Evolutionary conservation across 2,797 vertebrate genomes (phyloP).

Genomic region (Geotrypetes seraphini): DNA sequence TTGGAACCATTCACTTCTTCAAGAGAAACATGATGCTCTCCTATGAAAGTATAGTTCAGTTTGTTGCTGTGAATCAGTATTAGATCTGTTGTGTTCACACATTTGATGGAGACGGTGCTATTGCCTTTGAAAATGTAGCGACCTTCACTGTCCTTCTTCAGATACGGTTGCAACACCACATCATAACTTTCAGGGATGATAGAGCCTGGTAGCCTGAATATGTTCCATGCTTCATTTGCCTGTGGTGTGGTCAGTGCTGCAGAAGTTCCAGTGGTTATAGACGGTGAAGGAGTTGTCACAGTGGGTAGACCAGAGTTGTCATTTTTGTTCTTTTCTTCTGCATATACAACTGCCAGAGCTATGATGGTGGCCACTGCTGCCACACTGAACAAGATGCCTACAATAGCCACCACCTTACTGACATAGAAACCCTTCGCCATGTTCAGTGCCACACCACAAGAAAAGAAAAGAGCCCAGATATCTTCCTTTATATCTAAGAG

Average conservation of each 20-base stretch:
- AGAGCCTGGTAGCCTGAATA: conserved; percentile 57
- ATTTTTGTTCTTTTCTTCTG: conserved; percentile 64
- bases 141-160: background rate
- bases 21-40: conserved; percentile 16
- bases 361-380: conserved; percentile 67
- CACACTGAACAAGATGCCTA: conserved; percentile 45
- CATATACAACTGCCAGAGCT: conserved; percentile 70
- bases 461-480: background rate
- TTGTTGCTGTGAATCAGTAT: conserved; percentile 62
- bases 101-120: conserved; percentile 59
- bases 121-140: conserved; percentile 71
- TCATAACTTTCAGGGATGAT: conserved; percentile 58
- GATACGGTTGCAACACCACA: conserved; percentile 63
- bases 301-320: rapidly evolving
- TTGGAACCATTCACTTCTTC: rapidly evolving
- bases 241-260: background rate
- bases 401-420: conserved; percentile 61
- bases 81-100: conserved; percentile 50
- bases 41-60: conserved; percentile 34
- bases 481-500: conserved; percentile 33
- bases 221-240: conserved; percentile 57
- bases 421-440: conserved; percentile 84
- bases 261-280: rapidly evolving
- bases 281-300: rapidly evolving
- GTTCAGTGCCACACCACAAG: background rate